Base-by-base conservation (phyloP, 2,888 invertebrate genomes). In the Choreutis nemorana region DNA sequence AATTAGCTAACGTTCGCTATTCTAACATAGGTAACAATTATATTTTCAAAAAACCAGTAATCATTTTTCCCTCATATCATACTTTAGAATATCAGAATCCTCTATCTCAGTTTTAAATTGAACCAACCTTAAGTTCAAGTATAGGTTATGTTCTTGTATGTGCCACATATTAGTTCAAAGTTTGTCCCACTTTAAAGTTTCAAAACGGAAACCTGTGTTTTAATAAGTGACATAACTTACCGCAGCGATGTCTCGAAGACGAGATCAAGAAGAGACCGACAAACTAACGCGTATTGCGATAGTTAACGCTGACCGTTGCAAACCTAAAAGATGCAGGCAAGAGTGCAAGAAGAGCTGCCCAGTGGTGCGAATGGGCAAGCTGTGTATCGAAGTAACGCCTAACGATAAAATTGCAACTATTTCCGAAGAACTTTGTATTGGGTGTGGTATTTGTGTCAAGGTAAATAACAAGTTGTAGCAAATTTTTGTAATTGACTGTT, bases 381-480 rank as follows among this genome's bases (percentile, higher is more conserved):
- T 98, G 22, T 99, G 99, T 67, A 99, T 99, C 54, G 97, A 99
- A 83, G 99, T 99, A 23, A 87, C 88, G 24, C 90, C 97, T 7
- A 92, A 93, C 50, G 95, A 92, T 53, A 98, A 98, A 80, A 95
- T 98, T 46, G 97, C 98, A 21, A 87, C 90, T 23, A 94, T 99
- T 60, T 98, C 98, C 26, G 99, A 99, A 75, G 97, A 97, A 65
- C 81, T 99, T 3, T 99, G 98, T 72, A 99, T 99, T 52, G 98
- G 98, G 52, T 99, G 98, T 77, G 98, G 98, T 87, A 99, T 99
- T 55, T 99, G 98, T 82, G 94, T 96, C 34, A 98, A 98, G 88
- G 96, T 95, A 71, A 44, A 6, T n/a, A n/a, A n/a, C n/a, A n/a
- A n/a, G n/a, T n/a, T n/a, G n/a, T n/a, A 23, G 4, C 6, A 13